Evolutionary conservation across 2,888 invertebrate species (phyloP).

Genomic region (Morpho deidamia): DNA sequence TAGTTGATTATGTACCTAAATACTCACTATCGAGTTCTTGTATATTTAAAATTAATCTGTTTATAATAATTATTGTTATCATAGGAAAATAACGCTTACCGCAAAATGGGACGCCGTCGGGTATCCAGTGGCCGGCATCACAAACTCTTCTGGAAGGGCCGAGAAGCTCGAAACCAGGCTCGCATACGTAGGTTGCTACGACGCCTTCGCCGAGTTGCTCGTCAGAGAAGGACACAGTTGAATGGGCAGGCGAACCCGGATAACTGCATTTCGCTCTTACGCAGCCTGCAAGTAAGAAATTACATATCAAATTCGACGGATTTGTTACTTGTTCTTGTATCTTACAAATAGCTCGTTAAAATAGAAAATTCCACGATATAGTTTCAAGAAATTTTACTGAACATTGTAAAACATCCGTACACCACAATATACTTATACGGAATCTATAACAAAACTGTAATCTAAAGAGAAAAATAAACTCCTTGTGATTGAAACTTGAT

Average conservation of each 20-base stretch:
- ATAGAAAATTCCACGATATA: neutral
- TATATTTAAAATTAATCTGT: no score
- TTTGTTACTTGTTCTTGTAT: neutral
- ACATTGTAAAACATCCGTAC: no score
- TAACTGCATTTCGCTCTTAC: constrained; percentile 82
- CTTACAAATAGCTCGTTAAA: neutral
- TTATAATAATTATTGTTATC: no score
- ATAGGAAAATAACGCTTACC: constrained; percentile 80
- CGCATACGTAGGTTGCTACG: constrained; percentile 91
- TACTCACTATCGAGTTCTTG: no score
- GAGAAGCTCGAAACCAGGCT: constrained; percentile 93
- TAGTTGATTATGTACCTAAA: no score
- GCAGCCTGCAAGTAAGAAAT: constrained; percentile 35
- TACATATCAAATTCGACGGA: neutral
- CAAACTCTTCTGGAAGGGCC: constrained; percentile 91
- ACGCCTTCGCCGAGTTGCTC: constrained; percentile 78
- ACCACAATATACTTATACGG: no score
- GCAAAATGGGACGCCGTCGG: constrained; percentile 95
- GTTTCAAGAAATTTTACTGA: no score
- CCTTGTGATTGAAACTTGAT: no score
- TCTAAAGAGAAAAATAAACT: no score
- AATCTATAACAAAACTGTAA: no score
- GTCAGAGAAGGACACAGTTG: constrained; percentile 86
- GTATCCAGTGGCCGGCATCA: constrained; percentile 87
- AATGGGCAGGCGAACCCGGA: constrained; percentile 95